Conservation (phyloP, 2,113 vertebrate species). For the Bujurquina vittata region DNA sequence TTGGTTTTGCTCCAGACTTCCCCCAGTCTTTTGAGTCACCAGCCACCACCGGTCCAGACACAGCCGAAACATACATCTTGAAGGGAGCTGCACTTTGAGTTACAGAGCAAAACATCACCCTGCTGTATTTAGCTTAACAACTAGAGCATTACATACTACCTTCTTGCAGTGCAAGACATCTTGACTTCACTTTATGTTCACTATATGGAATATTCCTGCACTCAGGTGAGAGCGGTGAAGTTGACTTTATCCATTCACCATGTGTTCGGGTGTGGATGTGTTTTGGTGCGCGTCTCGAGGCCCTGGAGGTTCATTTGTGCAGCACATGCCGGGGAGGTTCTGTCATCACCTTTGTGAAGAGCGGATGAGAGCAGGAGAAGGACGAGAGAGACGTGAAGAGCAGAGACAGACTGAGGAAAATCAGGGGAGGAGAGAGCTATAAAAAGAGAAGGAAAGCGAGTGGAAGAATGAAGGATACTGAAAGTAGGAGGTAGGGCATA, state of each 20-base stretch:
- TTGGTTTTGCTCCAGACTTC: slow-evolving; percentile 4
- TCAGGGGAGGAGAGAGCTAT: slow-evolving; percentile 49
- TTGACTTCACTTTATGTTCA: slow-evolving; percentile 9
- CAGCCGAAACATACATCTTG: neutral
- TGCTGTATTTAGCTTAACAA: neutral
- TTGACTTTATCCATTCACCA: slow-evolving; percentile 59
- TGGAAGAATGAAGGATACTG: slow-evolving; percentile 22
- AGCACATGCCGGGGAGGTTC: slow-evolving; percentile 73
- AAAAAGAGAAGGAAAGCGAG: slow-evolving; percentile 53
- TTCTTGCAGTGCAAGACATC: neutral
- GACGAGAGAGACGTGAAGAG: slow-evolving; percentile 36
- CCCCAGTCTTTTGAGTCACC: slow-evolving; percentile 10
- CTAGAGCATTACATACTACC: neutral
- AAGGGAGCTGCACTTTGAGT: neutral
- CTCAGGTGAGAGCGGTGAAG: slow-evolving; percentile 26
- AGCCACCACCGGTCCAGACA: neutral
- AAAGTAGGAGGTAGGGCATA: slow-evolving; percentile 11
- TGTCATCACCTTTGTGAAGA: slow-evolving; percentile 68
- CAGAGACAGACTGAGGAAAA: slow-evolving; percentile 56
- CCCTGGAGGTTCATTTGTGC: slow-evolving; percentile 63
- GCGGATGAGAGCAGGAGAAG: slow-evolving; percentile 37
- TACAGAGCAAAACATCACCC: neutral
- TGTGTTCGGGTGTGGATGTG: slow-evolving; percentile 40
- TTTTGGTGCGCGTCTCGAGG: slow-evolving; percentile 25
- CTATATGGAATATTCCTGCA: slow-evolving; percentile 21